Conservation (phyloP, 2,888 invertebrate species). For the Ypsolopha scabrella region DNA sequence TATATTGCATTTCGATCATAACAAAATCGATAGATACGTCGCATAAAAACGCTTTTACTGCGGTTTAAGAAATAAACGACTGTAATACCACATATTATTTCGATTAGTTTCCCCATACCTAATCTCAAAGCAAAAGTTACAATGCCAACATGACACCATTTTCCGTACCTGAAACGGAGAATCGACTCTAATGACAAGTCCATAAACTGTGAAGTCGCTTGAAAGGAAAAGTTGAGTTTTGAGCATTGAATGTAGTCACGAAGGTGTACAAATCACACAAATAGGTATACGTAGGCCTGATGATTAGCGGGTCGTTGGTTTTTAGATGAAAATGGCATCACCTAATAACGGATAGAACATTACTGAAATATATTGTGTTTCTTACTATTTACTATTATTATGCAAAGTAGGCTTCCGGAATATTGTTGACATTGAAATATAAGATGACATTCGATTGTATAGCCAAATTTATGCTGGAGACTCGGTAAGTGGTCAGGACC, state of each 20-base stretch:
- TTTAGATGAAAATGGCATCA: conserved; percentile 3
- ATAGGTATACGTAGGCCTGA: conserved; percentile 26
- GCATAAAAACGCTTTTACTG: too few relatives aligned
- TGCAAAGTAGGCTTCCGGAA: too few relatives aligned
- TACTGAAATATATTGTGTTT: too few relatives aligned
- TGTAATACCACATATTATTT: conserved; percentile 24
- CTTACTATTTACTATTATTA: too few relatives aligned
- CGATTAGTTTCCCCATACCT: conserved; percentile 54
- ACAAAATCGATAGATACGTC: too few relatives aligned
- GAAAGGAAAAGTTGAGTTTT: conserved; percentile 53
- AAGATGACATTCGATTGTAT: too few relatives aligned
- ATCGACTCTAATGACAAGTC: conserved; percentile 22
- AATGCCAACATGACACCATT: conserved; percentile 51
- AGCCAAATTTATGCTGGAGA: too few relatives aligned
- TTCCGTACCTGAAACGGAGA: conserved; percentile 19
- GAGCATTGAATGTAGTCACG: conserved; percentile 52
- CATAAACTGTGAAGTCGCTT: conserved; percentile 32
- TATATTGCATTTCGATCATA: too few relatives aligned
- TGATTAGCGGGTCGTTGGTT: conserved; percentile 25
- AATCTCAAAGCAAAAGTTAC: conserved; percentile 41
- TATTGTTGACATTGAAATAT: too few relatives aligned
- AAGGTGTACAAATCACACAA: conserved; percentile 53
- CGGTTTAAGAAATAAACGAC: too few relatives aligned
- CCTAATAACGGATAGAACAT: background rate
- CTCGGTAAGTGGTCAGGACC: too few relatives aligned